phyloP scores from a whole-genome alignment of 1,140 invertebrate species.

The Babylonia areolata region DNA sequence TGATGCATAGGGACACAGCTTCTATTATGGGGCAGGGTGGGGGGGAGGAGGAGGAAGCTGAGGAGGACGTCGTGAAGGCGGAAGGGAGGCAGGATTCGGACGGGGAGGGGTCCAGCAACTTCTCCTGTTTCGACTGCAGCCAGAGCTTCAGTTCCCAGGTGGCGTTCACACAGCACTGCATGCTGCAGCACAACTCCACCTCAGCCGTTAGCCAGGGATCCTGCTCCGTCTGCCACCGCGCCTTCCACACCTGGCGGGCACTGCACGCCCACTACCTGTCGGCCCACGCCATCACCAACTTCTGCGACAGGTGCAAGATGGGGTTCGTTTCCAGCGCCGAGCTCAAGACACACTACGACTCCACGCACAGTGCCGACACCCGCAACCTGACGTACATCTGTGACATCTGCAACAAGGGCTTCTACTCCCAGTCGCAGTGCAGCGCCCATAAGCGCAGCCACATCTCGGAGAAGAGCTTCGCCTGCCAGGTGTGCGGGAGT shows the following conservation, averaged over 20 bases:
- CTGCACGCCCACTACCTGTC: conserved; percentile 47
- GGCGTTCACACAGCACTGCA: conserved; percentile 28
- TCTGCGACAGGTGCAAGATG: conserved; percentile 49
- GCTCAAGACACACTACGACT: conserved; percentile 46
- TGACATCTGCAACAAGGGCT: conserved; percentile 79
- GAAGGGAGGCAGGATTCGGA: not conserved
- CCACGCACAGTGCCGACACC: conserved; percentile 38
- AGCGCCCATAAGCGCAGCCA: conserved; percentile 79
- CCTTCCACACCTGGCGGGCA: conserved; percentile 47
- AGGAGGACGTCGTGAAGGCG: not conserved
- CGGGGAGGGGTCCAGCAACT: not conserved
- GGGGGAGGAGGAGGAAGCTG: not conserved
- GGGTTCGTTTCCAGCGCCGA: conserved; percentile 40
- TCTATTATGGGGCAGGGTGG: not conserved
- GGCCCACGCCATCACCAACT: conserved; percentile 43
- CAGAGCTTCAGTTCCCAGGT: not conserved
- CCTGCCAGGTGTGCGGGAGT: conserved; percentile 78
- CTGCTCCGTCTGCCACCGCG: conserved; percentile 46
- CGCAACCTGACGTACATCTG: conserved; percentile 71
- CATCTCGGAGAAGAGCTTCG: conserved; percentile 77
- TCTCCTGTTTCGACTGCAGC: conserved; percentile 35
- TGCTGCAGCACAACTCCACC: conserved; percentile 29
- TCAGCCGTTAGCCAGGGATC: conserved; percentile 27
- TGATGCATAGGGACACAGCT: not conserved
- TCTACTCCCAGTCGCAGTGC: conserved; percentile 79